A percentile compares a stretch with the other conserved stretches of the same genome.
phyloP scores from a whole-genome alignment of 2,113 vertebrate species.

The Psephotus haematonotus region DNA sequence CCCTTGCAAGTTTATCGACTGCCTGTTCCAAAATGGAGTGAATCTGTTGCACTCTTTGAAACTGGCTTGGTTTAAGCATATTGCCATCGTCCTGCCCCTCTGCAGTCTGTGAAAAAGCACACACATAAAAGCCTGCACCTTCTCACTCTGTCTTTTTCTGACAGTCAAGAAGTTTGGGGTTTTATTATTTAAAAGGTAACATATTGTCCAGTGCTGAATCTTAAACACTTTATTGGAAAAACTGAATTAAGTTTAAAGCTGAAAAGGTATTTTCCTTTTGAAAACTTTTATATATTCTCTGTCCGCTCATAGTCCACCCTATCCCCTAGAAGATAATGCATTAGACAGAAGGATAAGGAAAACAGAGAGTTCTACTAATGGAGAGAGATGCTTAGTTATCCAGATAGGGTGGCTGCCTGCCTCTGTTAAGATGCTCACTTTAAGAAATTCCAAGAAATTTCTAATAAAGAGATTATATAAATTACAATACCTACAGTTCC shows the following conservation, averaged over 20 bases:
- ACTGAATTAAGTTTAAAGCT: not conserved
- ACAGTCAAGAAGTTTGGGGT: not conserved
- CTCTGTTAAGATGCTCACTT: not conserved
- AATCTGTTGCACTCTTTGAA: not conserved
- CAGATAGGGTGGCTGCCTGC: not conserved
- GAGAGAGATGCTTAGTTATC: not conserved
- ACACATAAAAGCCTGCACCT: not conserved
- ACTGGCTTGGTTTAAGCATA: not conserved
- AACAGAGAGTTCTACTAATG: not conserved
- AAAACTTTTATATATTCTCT: not conserved
- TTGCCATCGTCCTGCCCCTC: not conserved
- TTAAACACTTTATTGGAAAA: slow-evolving; percentile 11
- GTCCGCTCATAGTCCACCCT: not conserved
- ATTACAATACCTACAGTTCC: not conserved
- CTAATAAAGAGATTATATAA: not conserved
- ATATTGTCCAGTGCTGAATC: not conserved
- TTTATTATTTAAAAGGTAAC: not conserved
- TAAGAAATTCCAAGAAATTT: not conserved
- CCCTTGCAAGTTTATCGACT: not conserved
- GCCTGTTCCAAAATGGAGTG: not conserved
- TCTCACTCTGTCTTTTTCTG: not conserved
- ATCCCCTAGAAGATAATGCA: not conserved
- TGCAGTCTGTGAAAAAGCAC: not conserved
- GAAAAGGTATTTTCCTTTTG: not conserved
- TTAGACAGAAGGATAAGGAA: not conserved